These are phyloP conservation scores for Drosophila putrida DNA, from an alignment of 2,888 invertebrate species.

Conservation along the genomic window DNA sequence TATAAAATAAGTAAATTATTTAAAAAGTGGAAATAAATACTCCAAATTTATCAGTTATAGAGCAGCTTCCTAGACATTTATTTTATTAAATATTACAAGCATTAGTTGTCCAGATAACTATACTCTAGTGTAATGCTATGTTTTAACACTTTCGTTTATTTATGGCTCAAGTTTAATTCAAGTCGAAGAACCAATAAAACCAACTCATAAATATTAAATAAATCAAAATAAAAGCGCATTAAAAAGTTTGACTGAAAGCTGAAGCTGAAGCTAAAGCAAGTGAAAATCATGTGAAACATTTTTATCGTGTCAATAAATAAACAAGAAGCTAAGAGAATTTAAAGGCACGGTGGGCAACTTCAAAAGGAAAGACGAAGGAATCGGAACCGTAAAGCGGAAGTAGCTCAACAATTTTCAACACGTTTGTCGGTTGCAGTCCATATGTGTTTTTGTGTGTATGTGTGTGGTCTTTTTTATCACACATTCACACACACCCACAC, in stretches of 20 bases:
- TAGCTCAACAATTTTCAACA: conserved; percentile 78
- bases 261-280: conserved; percentile 18
- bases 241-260: conserved; percentile 55
- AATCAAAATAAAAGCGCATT: conserved; percentile 59
- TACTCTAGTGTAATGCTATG: not conserved
- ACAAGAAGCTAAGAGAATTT: conserved; percentile 49
- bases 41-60: too few relatives aligned
- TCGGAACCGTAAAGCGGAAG: conserved; percentile 60
- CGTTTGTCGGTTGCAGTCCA: conserved; percentile 58
- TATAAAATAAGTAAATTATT: too few relatives aligned
- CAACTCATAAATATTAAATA: conserved; percentile 64
- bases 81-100: too few relatives aligned
- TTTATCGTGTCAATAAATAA: conserved; percentile 63
- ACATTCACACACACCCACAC: conserved; percentile 35
- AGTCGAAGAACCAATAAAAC: conserved; percentile 18
- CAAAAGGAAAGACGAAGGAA: conserved; percentile 46
- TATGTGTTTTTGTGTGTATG: conserved; percentile 7
- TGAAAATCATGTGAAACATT: conserved; percentile 36
- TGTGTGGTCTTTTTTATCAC: conserved; percentile 49
- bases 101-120: too few relatives aligned
- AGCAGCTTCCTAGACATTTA: too few relatives aligned
- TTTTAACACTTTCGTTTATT: not conserved
- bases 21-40: too few relatives aligned
- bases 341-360: conserved; percentile 52
- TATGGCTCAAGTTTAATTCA: not conserved